Evolutionary conservation across 2,113 vertebrate genomes (phyloP).

Genomic region (Pteropus alecto): DNA sequence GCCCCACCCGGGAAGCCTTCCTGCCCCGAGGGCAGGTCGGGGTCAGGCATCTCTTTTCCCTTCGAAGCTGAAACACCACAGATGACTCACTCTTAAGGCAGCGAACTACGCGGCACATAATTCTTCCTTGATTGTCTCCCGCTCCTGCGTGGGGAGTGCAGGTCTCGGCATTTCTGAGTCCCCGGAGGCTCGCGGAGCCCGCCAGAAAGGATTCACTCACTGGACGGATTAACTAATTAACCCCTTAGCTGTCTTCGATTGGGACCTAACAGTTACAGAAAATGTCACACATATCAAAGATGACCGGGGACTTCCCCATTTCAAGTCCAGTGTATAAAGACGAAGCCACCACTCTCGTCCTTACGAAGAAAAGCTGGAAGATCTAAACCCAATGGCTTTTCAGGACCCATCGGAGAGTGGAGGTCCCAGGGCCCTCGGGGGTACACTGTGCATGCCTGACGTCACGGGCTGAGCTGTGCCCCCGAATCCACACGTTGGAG

Average conservation of each 20-base stretch:
- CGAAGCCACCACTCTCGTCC: too few species aligned
- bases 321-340: neutral
- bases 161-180: neutral
- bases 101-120: accelerated
- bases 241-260: neutral
- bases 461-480: neutral
- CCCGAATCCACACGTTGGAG: neutral
- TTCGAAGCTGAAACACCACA: accelerated
- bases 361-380: neutral
- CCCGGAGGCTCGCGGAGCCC: neutral
- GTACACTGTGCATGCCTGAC: neutral
- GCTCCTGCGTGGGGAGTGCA: too few species aligned
- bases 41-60: accelerated
- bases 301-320: accelerated
- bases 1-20: accelerated
- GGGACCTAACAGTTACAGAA: neutral
- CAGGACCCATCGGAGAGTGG: neutral
- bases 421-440: too few species aligned
- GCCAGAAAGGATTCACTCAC: neutral
- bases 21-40: too few species aligned
- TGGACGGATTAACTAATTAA: neutral
- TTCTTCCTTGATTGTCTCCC: accelerated
- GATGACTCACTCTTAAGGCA: accelerated
- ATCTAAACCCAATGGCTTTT: neutral
- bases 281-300: accelerated